Conservation (phyloP, 30 jellyfish, hydroid and myxozoan species). For the Pelagia noctiluca region DNA sequence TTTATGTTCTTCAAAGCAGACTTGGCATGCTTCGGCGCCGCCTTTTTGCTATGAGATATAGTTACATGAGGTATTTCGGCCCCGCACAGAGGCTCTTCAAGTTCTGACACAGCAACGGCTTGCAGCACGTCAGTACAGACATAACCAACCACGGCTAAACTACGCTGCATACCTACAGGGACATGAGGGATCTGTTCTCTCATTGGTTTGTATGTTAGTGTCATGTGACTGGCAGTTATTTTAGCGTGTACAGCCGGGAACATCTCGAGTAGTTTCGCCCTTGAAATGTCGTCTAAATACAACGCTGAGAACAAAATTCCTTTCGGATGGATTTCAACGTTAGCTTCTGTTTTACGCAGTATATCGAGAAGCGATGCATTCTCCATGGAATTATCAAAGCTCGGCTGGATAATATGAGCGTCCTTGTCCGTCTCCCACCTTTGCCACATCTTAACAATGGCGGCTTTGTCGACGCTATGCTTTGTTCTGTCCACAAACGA, state of each 20-base stretch:
- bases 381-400: neutral
- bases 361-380: constrained; percentile 16
- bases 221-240: constrained; percentile 89
- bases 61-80: constrained; percentile 86
- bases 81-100: constrained; percentile 51
- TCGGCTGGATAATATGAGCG: constrained; percentile 53
- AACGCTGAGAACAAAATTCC: constrained; percentile 86
- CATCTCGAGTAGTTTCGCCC: constrained; percentile 33
- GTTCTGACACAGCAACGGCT: constrained; percentile 82
- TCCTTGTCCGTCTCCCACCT: constrained; percentile 90
- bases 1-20: constrained; percentile 45
- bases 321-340: constrained; percentile 4
- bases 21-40: constrained; percentile 72
- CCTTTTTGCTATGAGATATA: constrained; percentile 75
- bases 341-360: neutral
- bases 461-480: constrained; percentile 76
- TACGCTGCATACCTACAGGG: constrained; percentile 75
- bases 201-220: constrained; percentile 77
- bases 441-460: constrained; percentile 60
- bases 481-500: constrained; percentile 57
- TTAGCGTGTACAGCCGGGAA: constrained; percentile 72
- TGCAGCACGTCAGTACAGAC: constrained; percentile 69
- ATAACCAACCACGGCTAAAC: constrained; percentile 74
- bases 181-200: constrained; percentile 54
- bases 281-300: constrained; percentile 80